Evolutionary conservation across 2,797 vertebrate genomes (phyloP).

Genomic region (Philypnodon macrostomus): DNA sequence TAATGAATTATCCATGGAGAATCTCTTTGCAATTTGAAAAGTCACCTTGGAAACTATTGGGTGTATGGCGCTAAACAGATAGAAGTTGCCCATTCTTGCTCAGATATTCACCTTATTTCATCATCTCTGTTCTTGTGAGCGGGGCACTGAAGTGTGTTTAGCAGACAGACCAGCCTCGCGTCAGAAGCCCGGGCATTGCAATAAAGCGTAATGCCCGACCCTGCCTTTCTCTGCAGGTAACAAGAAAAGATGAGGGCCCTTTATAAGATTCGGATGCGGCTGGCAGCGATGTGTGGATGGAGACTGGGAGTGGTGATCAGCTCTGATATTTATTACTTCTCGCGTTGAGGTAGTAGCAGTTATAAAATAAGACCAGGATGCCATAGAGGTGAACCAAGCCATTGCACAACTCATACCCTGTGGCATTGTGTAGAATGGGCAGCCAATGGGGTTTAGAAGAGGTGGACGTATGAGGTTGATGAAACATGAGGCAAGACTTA

Average conservation of each 20-base stretch:
- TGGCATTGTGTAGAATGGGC: conserved; percentile 53
- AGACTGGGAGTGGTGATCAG: conserved; percentile 62
- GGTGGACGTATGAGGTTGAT: conserved; percentile 69
- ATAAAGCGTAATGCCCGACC: conserved; percentile 71
- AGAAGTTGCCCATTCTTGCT: conserved; percentile 74
- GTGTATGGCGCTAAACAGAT: conserved; percentile 57
- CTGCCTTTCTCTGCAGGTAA: conserved; percentile 74
- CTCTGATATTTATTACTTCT: conserved; percentile 65
- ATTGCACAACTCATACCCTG: conserved; percentile 49
- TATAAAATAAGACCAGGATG: conserved; percentile 57
- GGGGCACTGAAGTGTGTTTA: conserved; percentile 70
- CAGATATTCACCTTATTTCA: conserved; percentile 76
- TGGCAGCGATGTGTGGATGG: conserved; percentile 42
- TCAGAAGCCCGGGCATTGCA: conserved; percentile 62
- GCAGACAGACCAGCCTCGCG: conserved; percentile 64
- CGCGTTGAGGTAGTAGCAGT: conserved; percentile 52
- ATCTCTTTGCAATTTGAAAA: conserved; percentile 67
- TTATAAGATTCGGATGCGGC: conserved; percentile 49
- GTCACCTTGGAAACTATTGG: conserved; percentile 77
- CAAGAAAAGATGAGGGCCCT: conserved; percentile 72
- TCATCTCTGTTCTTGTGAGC: conserved; percentile 69
- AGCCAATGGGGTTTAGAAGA: conserved; percentile 44
- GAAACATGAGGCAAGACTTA: conserved; percentile 76
- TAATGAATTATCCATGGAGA: conserved; percentile 73
- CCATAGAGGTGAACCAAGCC: conserved; percentile 54